Base-by-base conservation (phyloP, 2,113 vertebrate genomes). In the Bufo bufo region DNA sequence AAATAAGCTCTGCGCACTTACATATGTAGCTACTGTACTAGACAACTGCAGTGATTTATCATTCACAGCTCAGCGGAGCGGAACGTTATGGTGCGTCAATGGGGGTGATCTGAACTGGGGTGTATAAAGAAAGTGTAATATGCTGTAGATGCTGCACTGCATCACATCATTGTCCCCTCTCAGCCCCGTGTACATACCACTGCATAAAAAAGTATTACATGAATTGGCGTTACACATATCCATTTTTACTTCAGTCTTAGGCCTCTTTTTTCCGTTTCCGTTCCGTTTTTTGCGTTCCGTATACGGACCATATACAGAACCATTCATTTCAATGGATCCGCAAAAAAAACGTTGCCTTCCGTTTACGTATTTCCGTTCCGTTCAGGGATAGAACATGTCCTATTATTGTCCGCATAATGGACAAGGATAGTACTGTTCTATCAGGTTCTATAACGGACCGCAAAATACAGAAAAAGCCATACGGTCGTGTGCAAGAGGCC, bases 1-100 rank as follows among this genome's bases (percentile, higher is more conserved):
- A 89, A 84, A 89, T 88, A 89, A 89, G 58, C 61, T 6, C 59
- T 19, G 45, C 61, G 63, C 66, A 33, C 82, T 75, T 87, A 16
- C 19, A 75, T 61, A 33, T 33, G 33, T 33, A 52, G 43, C 72
- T 56, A 79, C 75, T 65, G 80, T 83, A 43, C 49, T n/a, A 45
- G 81, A 69, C 71, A 56, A 63, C 47, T 20, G 45, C 47, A 54
- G 66, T 65, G 79, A 88, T 88, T 88, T 84, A 88, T 84, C 72
- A 61, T 83, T 9, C 59, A 19, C 81, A 66, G 58, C n/a, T 77
- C 69, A 65, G 66, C 66, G 69, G 80, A 83, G 79, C 45, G 45
- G 58, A 80, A 80, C 69, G 61, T 54, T 61, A 66, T 78, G 13
- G 11, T 49, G 56, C 72, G 65, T 50, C 65, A 77, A 86, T 61